These are phyloP conservation scores for Balaeniceps rex DNA, from an alignment of 2,113 vertebrate genomes.

Conservation along the genomic window DNA sequence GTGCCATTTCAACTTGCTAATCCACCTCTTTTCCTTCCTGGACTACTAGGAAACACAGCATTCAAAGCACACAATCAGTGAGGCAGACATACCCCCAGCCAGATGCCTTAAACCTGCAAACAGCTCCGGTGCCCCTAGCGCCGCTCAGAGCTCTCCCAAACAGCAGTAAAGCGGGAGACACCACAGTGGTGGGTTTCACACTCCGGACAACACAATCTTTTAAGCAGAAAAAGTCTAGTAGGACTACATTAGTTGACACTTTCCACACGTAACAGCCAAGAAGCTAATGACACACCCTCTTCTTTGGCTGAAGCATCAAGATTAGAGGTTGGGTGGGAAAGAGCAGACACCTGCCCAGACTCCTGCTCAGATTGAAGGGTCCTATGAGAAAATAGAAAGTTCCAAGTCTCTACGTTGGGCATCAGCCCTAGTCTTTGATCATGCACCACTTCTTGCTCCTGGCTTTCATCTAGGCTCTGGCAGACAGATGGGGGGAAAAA, in stretches of 20 bases:
- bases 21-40: neutral
- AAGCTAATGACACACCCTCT: neutral
- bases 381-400: neutral
- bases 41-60: neutral
- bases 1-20: neutral
- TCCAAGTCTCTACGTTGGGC: neutral
- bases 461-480: neutral
- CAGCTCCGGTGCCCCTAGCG: neutral
- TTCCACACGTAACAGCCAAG: neutral
- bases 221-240: neutral
- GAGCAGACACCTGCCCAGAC: rapidly evolving
- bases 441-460: neutral
- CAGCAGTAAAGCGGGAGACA: neutral
- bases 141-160: neutral
- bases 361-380: neutral
- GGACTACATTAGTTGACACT: neutral
- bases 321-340: neutral
- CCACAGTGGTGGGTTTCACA: neutral
- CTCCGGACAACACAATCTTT: neutral
- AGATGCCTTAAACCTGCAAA: neutral
- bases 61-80: rapidly evolving
- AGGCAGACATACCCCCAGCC: neutral
- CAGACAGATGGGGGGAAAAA: neutral
- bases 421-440: neutral
- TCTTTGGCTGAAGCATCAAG: neutral